Evolutionary conservation across 2,888 invertebrate species (phyloP), one percentile per base, ranked within the genome.

Genomic region (Leistus spinibarbis): DNA sequence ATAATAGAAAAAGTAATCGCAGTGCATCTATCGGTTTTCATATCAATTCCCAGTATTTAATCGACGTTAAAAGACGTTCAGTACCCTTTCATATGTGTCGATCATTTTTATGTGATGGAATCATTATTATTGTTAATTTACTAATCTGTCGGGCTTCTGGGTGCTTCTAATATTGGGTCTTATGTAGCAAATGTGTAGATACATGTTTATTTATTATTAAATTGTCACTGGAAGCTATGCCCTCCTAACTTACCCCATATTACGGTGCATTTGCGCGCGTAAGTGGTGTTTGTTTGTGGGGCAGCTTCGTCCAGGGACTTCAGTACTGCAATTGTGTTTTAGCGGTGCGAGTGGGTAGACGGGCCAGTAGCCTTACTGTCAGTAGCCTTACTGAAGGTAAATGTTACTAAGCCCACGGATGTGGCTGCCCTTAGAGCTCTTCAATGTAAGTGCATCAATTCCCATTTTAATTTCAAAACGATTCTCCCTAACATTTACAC

Each of bases 311-410:
- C 72, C 78, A 79, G 79, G 80, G 80, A 83, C 81, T 81, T 81
- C 79, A 81, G 80, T 83, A 69, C 69, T 75, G 81, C 81, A 79
- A 80, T 84, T 82, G 84, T 85, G 84, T 86, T 86, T 83, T 85
- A 87, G 87, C 86, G 82, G 83, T 87, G 79, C 85, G 84, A 84
- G 84, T 86, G 81, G 85, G 86, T 80, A 85, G 86, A 81, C 85
- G 86, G 83, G 84, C 86, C 80, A 86, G 86, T 83, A 85, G 86
- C 83, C 83, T 85, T 83, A 83, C 84, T 40, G 40, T 40, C 40
- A 40, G 40, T 40, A 40, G 40, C 80, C 85, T 85, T 77, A 81
- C 85, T 80, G 85, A 86, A 86, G 86, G 86, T 86, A 86, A 86
- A 83, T 85, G 83, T 82, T 84, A 82, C 82, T 85, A 83, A 40